Evolutionary conservation across 2,113 vertebrate species (phyloP).

Genomic region (Pontoporia blainvillei): DNA sequence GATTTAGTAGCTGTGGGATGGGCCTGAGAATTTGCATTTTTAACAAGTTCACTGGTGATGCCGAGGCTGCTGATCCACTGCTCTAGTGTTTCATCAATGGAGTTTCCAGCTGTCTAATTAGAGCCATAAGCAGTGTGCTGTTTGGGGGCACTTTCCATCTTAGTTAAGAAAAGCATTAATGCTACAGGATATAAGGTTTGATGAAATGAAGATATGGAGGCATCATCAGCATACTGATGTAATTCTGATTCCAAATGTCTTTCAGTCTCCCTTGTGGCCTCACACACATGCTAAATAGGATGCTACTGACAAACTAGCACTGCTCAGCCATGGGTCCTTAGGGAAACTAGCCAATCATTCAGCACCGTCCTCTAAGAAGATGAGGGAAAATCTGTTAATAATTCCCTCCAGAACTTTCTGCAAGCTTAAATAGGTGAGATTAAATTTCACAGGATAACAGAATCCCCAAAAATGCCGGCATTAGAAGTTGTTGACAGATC

Average conservation of each 20-base stretch:
- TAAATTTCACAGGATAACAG: slow-evolving; percentile 73
- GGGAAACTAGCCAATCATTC: slow-evolving; percentile 62
- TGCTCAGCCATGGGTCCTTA: slow-evolving; percentile 41
- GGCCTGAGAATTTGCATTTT: slow-evolving; percentile 52
- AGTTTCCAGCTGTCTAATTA: slow-evolving; percentile 29
- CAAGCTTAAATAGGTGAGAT: slow-evolving; percentile 71
- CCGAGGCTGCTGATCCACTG: background rate
- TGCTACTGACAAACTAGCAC: slow-evolving; percentile 48
- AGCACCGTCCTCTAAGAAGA: slow-evolving; percentile 52
- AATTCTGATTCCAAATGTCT: slow-evolving; percentile 47
- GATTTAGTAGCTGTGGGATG: background rate
- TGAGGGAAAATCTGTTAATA: slow-evolving; percentile 68
- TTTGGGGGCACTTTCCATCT: slow-evolving; percentile 15
- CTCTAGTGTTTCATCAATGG: background rate
- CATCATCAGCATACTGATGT: slow-evolving; percentile 50
- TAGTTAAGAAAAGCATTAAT: slow-evolving; percentile 56
- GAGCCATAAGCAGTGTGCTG: slow-evolving; percentile 19
- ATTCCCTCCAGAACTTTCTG: slow-evolving; percentile 66
- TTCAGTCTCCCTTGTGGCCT: slow-evolving; percentile 37
- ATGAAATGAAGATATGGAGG: slow-evolving; percentile 9
- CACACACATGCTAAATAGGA: slow-evolving; percentile 52
- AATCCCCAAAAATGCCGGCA: slow-evolving; percentile 68
- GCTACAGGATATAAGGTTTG: slow-evolving; percentile 46
- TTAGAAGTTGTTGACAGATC: slow-evolving; percentile 74
- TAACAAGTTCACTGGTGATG: background rate